Base-by-base conservation (phyloP, 2,888 invertebrate species). In the Bombylius discolor region DNA sequence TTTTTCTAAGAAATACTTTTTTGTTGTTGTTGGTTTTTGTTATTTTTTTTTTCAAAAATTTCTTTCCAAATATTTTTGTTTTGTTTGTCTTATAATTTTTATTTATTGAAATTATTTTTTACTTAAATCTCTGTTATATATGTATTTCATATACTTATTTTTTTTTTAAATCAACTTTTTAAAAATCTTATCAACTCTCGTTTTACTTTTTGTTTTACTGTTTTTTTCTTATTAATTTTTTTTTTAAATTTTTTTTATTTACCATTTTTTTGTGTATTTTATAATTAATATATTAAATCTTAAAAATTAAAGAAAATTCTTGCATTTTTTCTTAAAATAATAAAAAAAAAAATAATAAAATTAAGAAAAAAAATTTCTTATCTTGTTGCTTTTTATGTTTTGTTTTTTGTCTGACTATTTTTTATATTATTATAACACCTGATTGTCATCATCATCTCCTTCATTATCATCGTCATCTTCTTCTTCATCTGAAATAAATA, bases 351-450 rank as follows among this genome's bases (percentile, higher is more conserved):
- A 59, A 59, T 56, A 57, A 36, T 51, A 45, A 51, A 59, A 58
- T 51, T 57, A 49, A 59, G 48, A 50, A 59, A 59, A 51, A 49
- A 52, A 53, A 56, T 53, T 54, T 58, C 56, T 59, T 58, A 56
- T 56, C 57, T 56, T 56, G 52, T 54, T 42, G 39, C 39, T 42
- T 42, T 36, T 57, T 23, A 2, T 23, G 1, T 23, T 1, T 23
- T 23, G 23, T 23, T 23, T 57, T 57, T 55, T 58, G 59, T 59
- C 58, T 73, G 71, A 71, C 72, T 73, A 71, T 68, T 23, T 23
- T 23, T 23, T 23, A 69, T 66, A 69, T 67, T 67, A 68, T 71
- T 70, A 72, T 73, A 71, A 72, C 71, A 70, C 72, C 66, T 70
- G 68, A 66, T 73, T 69, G 61, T 71, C 72, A 59, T 70, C 70